Conservation (phyloP, 1,140 invertebrate genomes). For the Lordiphosa clarofinis region DNA sequence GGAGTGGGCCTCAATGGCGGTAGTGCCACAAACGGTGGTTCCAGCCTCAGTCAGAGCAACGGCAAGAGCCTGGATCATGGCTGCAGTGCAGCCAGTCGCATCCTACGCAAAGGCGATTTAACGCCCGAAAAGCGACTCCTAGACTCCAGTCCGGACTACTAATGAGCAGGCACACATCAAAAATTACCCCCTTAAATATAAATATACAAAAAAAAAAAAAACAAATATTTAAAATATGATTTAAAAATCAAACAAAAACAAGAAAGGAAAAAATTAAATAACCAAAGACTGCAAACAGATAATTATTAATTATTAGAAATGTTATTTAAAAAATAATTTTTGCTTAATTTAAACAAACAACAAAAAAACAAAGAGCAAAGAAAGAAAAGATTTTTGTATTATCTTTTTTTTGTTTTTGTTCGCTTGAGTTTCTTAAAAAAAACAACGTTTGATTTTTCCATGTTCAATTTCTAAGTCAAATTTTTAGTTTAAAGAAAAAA, state of each 20-base stretch:
- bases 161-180: conserved; percentile 26
- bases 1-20: conserved; percentile 6
- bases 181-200: conserved; percentile 34
- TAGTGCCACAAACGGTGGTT: neutral
- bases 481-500: conserved; percentile 23
- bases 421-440: conserved; percentile 21
- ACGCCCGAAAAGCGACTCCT: conserved; percentile 82
- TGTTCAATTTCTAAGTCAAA: conserved; percentile 71
- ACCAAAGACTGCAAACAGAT: conserved; percentile 81
- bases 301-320: conserved; percentile 80
- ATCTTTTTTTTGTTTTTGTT: conserved; percentile 44
- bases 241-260: conserved; percentile 37
- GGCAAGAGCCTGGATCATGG: conserved; percentile 64
- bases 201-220: conserved; percentile 29
- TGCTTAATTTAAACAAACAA: conserved; percentile 60
- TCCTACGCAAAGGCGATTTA: conserved; percentile 72
- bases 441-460: conserved; percentile 45
- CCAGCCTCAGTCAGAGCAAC: conserved; percentile 19
- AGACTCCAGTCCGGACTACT: conserved; percentile 81
- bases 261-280: conserved; percentile 76
- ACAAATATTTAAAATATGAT: conserved; percentile 50
- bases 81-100: conserved; percentile 71
- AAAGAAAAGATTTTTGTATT: conserved; percentile 37
- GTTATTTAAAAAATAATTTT: conserved; percentile 79
- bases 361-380: conserved; percentile 18